phyloP scores from a whole-genome alignment of 2,113 vertebrate genomes.

The rabbit (Oryctolagus cuniculus) region DNA sequence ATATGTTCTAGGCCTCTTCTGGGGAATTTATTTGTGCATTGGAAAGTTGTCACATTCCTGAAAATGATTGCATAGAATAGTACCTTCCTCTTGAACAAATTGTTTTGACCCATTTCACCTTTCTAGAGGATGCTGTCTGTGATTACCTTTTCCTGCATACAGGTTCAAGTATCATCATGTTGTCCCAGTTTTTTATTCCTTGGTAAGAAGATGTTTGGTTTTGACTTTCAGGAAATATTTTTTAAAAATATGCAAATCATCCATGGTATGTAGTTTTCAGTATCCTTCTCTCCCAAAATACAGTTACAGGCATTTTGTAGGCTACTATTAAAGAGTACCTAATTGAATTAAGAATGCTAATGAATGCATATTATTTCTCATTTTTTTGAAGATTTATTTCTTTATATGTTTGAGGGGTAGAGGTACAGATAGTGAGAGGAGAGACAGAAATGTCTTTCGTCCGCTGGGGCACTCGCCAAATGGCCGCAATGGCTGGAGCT shows the following conservation, averaged over 20 bases:
- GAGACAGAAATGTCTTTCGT: too few species aligned
- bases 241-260: not conserved
- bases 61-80: not conserved
- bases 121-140: not conserved
- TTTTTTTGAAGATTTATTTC: too few species aligned
- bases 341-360: constrained; percentile 11
- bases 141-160: not conserved
- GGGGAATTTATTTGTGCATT: not conserved
- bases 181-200: not conserved
- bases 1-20: not conserved
- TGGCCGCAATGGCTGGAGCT: too few species aligned
- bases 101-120: not conserved
- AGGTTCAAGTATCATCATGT: not conserved
- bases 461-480: too few species aligned
- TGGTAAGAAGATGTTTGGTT: not conserved
- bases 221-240: constrained; percentile 21
- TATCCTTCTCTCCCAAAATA: not conserved
- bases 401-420: too few species aligned
- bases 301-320: not conserved
- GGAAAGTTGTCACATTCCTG: not conserved
- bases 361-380: constrained; percentile 7
- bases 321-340: not conserved
- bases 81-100: rapidly evolving
- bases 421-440: too few species aligned
- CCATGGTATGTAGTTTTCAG: not conserved